Base-by-base conservation (phyloP, 2,797 vertebrate species). In the Platyrinchus mystaceus region DNA sequence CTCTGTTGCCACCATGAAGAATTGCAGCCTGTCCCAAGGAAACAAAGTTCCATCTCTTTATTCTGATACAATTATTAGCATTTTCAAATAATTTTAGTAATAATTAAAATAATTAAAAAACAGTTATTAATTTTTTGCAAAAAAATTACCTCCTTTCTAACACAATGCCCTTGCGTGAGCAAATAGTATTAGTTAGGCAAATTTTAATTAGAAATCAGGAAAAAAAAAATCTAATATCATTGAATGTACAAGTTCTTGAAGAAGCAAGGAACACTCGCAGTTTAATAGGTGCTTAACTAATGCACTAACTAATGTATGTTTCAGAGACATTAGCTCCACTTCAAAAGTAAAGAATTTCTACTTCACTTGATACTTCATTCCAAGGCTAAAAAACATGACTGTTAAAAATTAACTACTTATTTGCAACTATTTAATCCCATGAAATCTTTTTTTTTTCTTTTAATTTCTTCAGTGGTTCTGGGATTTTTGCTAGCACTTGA, bases 121-220 rank as follows among this genome's bases (percentile, higher is more conserved):
- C 2, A 14, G 2, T 7, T 55, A 6, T 12, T n/a, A 3, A 1
- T 28, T 50, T 58, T 77, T 52, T 44, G 0, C 0, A 12, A 43
- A 41, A 41, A 53, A 50, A 30, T 26, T 1, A 9, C 1, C 3
- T 55, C 2, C 4, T 70, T 86, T 67, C 23, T 81, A 56, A 46
- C 5, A 53, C 5, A 84, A 46, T 63, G 14, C 1, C 4, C 7
- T 20, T 75, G 34, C 2, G 78, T 6, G 8, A 77, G 3, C 1
- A 32, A 64, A 21, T 34, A 32, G 6, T 39, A 10, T 23, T 69
- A 28, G 6, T 28, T 26, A 69, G 63, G 28, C 0, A 62, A 69
- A 28, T 14, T 24, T 49, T 7, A 73, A 30, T 22, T 30, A 74
- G 27, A 81, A 73, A 74, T 58, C 10, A 9, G 8, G 6, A 6